Percentiles rank a stretch among this genome's conserved stretches.
These are phyloP conservation scores for Austrolebias charrua DNA, from an alignment of 2,797 vertebrate genomes.

Conservation along the genomic window DNA sequence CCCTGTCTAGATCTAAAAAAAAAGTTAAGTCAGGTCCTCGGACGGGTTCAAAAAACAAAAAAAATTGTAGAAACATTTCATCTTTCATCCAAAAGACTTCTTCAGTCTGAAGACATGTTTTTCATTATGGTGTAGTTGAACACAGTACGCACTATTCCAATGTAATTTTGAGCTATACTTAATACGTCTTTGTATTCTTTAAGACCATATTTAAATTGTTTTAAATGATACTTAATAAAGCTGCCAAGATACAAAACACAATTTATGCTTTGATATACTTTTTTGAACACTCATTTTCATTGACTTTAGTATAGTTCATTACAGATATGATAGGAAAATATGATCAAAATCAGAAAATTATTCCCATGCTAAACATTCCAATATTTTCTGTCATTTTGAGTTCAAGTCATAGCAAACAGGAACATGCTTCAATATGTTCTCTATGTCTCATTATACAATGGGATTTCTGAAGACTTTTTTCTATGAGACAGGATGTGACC, in stretches of 20 bases:
- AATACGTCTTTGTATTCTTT: constrained; percentile 3
- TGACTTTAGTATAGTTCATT: too few species aligned
- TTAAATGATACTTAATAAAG: not conserved
- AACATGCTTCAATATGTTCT: not conserved
- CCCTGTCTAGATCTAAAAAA: too few species aligned
- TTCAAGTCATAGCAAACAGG: not conserved
- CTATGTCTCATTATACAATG: not conserved
- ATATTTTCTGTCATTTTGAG: not conserved
- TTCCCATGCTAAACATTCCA: not conserved
- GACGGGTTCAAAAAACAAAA: too few species aligned
- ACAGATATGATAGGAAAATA: not conserved
- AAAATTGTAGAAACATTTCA: too few species aligned
- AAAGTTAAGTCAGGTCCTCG: too few species aligned
- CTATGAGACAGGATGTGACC: constrained; percentile 17
- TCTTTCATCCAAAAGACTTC: too few species aligned
- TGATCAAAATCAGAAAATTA: not conserved
- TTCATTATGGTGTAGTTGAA: too few species aligned
- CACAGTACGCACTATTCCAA: too few species aligned
- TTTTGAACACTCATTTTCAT: not conserved
- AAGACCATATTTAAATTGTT: constrained; percentile 13
- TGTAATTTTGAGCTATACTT: not conserved
- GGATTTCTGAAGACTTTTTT: not conserved
- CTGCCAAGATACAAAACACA: not conserved
- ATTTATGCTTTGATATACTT: constrained; percentile 3
- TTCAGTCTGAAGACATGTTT: too few species aligned